Evolutionary conservation across 2,888 invertebrate species (phyloP).

Genomic region (Euphydryas editha): DNA sequence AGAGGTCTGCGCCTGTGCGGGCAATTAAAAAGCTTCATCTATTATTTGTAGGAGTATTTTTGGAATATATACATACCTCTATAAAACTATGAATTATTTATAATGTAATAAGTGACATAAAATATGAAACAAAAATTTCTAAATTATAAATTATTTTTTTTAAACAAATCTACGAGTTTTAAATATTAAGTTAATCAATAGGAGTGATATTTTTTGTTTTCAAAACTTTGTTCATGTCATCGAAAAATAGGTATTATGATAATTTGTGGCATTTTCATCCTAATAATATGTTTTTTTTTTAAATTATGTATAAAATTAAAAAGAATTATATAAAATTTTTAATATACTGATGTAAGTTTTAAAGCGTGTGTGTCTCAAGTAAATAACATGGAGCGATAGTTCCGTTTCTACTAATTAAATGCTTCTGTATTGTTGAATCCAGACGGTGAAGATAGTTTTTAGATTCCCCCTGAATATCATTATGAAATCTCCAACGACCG

Average conservation of each 20-base stretch:
- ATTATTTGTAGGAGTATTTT: neutral
- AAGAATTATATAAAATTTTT: neutral
- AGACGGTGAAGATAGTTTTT: slow-evolving; percentile 46
- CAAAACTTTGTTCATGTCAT: neutral
- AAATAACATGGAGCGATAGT: slow-evolving; percentile 54
- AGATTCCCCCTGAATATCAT: slow-evolving; percentile 34
- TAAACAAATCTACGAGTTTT: too few relatives aligned
- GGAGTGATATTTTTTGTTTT: neutral
- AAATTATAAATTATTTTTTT: neutral
- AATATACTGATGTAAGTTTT: slow-evolving; percentile 28
- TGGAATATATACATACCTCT: too few relatives aligned
- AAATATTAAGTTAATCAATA: neutral
- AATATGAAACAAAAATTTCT: too few relatives aligned
- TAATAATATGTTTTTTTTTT: too few relatives aligned
- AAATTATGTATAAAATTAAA: too few relatives aligned
- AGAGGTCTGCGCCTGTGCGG: slow-evolving; percentile 7
- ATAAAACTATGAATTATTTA: neutral
- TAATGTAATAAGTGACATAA: neutral
- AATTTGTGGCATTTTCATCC: too few relatives aligned
- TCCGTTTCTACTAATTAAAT: slow-evolving; percentile 66
- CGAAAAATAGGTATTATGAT: too few relatives aligned
- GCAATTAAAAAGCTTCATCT: slow-evolving; percentile 10
- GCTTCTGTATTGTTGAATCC: slow-evolving; percentile 58
- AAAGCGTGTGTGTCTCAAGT: slow-evolving; percentile 49
- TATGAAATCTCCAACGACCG: slow-evolving; percentile 14